Evolutionary conservation across 2,797 vertebrate genomes (phyloP).

Genomic region (Numenius phaeopus): DNA sequence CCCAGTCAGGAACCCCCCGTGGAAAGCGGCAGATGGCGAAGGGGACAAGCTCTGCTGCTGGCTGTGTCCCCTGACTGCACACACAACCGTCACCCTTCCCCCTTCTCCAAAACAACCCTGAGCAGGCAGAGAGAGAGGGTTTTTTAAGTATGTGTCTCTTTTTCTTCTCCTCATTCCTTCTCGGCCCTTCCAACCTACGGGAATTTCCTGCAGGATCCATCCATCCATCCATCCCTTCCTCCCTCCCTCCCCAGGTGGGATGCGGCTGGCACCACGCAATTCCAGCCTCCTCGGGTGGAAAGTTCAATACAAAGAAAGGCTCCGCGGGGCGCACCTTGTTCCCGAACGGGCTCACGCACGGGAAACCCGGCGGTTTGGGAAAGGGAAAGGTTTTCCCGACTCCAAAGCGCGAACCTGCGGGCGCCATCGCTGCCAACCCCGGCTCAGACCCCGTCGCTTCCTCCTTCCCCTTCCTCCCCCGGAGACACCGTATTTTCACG

Average conservation of each 20-base stretch:
- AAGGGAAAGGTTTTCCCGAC: background rate
- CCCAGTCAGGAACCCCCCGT: background rate
- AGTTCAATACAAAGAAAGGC: conserved; percentile 28
- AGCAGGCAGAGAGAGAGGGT: background rate
- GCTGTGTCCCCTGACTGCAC: background rate
- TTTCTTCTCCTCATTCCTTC: background rate
- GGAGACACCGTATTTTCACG: background rate
- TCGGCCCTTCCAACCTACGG: background rate
- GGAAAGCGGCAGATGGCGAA: conserved; percentile 55
- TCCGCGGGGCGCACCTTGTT: background rate
- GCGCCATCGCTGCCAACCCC: background rate
- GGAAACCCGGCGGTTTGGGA: background rate
- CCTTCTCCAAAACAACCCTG: background rate
- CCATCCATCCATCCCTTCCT: too few relatives aligned
- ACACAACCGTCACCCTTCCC: background rate
- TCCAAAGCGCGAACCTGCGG: background rate
- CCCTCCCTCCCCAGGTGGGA: background rate
- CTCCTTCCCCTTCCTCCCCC: background rate
- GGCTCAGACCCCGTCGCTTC: background rate
- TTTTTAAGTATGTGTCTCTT: background rate
- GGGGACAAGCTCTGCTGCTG: conserved; percentile 16
- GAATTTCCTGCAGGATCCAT: background rate
- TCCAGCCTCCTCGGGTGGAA: background rate
- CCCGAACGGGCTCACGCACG: background rate
- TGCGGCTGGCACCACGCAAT: background rate